phyloP scores from a whole-genome alignment of 2,113 vertebrate species.

The Passer montanus region DNA sequence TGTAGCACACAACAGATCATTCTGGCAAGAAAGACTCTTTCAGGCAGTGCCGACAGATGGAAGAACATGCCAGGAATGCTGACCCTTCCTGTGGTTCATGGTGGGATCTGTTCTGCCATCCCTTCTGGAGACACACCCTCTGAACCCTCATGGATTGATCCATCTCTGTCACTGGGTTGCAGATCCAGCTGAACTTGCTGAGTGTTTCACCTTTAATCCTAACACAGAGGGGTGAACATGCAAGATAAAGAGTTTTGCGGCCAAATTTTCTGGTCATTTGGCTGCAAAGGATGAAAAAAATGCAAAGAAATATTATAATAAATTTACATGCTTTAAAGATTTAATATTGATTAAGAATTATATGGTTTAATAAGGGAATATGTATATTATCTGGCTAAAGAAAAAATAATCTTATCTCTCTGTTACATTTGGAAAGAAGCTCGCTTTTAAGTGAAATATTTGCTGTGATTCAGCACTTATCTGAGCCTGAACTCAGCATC shows the following conservation, averaged over 20 bases:
- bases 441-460: not conserved
- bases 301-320: rapidly evolving
- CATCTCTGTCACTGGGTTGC: not conserved
- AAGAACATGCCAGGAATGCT: not conserved
- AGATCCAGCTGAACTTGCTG: not conserved
- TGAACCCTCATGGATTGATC: not conserved
- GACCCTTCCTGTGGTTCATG: not conserved
- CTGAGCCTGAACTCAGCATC: not conserved
- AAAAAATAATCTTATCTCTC: not conserved
- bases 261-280: not conserved
- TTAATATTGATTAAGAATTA: not conserved
- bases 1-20: not conserved
- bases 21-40: not conserved
- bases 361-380: not conserved
- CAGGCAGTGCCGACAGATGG: not conserved
- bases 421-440: not conserved
- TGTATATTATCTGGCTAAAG: not conserved
- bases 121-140: not conserved
- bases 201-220: not conserved
- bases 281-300: not conserved
- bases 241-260: not conserved
- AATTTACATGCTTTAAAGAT: not conserved
- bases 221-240: not conserved
- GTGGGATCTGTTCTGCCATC: not conserved
- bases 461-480: not conserved